Base-by-base conservation (phyloP, 2,113 vertebrate species). In the Dasyprocta punctata region DNA sequence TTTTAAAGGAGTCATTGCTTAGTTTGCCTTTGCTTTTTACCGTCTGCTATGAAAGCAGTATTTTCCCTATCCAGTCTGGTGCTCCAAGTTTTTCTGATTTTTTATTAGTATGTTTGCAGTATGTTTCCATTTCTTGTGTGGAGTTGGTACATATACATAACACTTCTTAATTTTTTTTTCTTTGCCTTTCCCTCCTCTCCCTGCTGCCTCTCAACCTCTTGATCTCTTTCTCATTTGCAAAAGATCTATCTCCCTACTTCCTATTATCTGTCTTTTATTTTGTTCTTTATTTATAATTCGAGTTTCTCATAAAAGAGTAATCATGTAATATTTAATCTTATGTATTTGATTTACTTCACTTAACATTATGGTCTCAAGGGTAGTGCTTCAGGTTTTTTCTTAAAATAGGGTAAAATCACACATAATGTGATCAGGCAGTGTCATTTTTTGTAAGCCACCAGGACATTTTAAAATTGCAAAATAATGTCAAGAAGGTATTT, bases 401-500 rank as follows among this genome's bases (percentile, higher is more conserved):
- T 85, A 89, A 22, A 56, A 63, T 65, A 58, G 11, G 47, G 3
- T 19, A 81, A 73, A 80, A 20, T 4, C 54, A 94, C 26, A 71
- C 38, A 7, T 83, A 63, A 73, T 80, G 20, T 78, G 33, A 92
- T 17, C 52, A 60, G 71, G 78, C 44, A 63, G 20, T 67, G 77
- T 85, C 13, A 54, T 49, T 44, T 95, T 95, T 84, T 12, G 1
- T 80, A 75, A 92, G 19, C 14, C 30, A 75, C 67, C 54, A 81
- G 26, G 11, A 30, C 69, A 60, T 78, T 89, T 92, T 94, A 24
- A 63, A 96, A 41, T 61, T 95, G n/a, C 49, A 77, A 22, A 71
- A 91, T 88, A 84, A 94, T 2, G 14, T 84, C 28, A 61, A 71
- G 67, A 78, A 78, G 4, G 33, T 96, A 5, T 54, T 67, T 44